Evolutionary conservation across 1,140 invertebrate genomes (phyloP).

Genomic region (Aphaenogaster ashmeadi): DNA sequence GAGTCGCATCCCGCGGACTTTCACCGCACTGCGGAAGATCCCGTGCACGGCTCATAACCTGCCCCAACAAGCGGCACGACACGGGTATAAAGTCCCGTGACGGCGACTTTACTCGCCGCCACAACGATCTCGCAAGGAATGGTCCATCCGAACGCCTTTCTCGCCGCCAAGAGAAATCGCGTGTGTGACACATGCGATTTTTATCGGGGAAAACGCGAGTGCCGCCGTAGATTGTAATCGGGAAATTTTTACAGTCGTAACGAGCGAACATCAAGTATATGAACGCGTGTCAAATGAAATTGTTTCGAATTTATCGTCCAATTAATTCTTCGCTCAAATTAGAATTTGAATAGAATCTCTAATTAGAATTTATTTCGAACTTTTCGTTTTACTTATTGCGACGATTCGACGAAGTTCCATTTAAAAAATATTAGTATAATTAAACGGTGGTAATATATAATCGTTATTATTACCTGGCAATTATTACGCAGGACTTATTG

Average conservation of each 20-base stretch:
- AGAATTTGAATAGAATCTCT: not conserved
- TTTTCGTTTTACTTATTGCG: not conserved
- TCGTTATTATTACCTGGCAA: not conserved
- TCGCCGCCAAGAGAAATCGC: not conserved
- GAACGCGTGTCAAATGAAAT: not conserved
- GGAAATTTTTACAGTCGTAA: not conserved
- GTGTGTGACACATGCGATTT: slow-evolving; percentile 5
- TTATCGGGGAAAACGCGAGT: not conserved
- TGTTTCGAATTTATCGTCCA: not conserved
- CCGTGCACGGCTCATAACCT: slow-evolving; percentile 29
- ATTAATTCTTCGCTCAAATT: not conserved
- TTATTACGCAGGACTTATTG: not conserved
- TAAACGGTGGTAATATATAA: not conserved
- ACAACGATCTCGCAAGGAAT: slow-evolving; percentile 13
- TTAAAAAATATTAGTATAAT: not conserved
- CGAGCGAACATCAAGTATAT: not conserved
- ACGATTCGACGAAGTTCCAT: not conserved
- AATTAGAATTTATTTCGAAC: not conserved
- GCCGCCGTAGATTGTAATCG: not conserved
- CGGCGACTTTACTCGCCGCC: slow-evolving; percentile 27
- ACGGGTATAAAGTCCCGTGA: slow-evolving; percentile 36
- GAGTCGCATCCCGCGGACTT: slow-evolving; percentile 43
- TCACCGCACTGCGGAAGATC: slow-evolving; percentile 49
- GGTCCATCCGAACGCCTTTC: slow-evolving; percentile 13
- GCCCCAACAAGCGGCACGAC: slow-evolving; percentile 30